These are phyloP conservation scores for Pampus argenteus DNA, from an alignment of 2,797 vertebrate genomes.

Conservation along the genomic window DNA sequence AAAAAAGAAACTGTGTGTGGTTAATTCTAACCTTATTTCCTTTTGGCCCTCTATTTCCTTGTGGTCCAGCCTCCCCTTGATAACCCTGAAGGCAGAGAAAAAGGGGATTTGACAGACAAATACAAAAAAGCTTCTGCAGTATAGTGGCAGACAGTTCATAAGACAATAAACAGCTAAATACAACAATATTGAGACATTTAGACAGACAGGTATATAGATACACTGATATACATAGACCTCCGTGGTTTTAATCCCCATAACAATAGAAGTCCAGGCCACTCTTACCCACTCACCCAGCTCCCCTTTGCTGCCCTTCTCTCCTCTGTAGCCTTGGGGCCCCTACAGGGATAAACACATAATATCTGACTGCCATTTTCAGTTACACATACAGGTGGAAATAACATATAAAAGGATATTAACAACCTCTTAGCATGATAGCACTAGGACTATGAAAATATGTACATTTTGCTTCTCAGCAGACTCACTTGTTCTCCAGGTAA, in stretches of 20 bases:
- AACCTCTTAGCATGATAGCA: background rate
- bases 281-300: constrained; percentile 89
- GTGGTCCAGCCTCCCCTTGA: constrained; percentile 79
- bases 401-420: background rate
- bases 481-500: constrained; percentile 79
- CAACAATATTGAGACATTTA: background rate
- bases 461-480: background rate
- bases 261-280: constrained; percentile 65
- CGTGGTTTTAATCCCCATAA: constrained; percentile 20
- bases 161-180: background rate
- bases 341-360: constrained; percentile 46
- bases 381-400: background rate
- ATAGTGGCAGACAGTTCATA: background rate
- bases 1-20: background rate
- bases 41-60: constrained; percentile 78
- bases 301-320: constrained; percentile 83
- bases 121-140: background rate
- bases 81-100: constrained; percentile 77
- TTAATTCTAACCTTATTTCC: constrained; percentile 76
- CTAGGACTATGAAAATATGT: background rate
- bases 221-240: background rate
- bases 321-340: constrained; percentile 82
- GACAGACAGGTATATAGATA: background rate
- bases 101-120: background rate
- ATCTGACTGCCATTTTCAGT: background rate